Base-by-base conservation (phyloP, 1,140 invertebrate species). In the Orchestia grillus region DNA sequence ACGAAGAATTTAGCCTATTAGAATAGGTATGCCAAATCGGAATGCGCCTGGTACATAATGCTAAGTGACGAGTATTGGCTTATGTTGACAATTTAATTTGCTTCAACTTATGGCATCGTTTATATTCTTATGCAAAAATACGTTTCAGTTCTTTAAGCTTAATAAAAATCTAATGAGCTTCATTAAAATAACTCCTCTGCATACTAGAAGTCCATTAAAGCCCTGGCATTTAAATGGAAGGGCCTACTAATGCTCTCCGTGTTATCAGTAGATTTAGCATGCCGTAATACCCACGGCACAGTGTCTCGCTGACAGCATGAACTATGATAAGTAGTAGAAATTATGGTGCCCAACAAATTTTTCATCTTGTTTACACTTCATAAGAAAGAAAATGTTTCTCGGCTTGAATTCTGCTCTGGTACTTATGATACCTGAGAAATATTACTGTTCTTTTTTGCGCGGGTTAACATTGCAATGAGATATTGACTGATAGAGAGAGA, bases 31-130 rank as follows among this genome's bases (percentile, higher is more conserved):
- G 92, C 92, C 11, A 40, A 45, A 94, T 94, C 41, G 92, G 92
- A 94, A 94, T 94, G 92, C 44, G 92, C 44, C 44, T n/a, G 15
- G 19, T 44, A 40, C 43, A 44, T 44, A 94, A 47, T 94, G 41
- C 44, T 94, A 45, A 94, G 92, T 47, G 43, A 47, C 92, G 43
- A 44, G 43, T 94, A 94, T 94, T 47, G 92, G 92, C 44, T 45
- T 28, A 45, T 45, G 92, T 94, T 94, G 92, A 47, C 92, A 94
- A 94, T 94, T 94, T 94, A 94, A 94, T 45, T 94, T 94, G 43
- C 41, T 44, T 94, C 92, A 47, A 94, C 36, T 94, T 45, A 94
- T 94, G 36, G 43, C 44, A 94, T 44, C 90, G 43, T 92, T 44
- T 28, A 43, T 92, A 44, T 36, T 44, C 36, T 19, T 36, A 45